Percentiles rank a stretch among this genome's conserved stretches.
phyloP scores from a whole-genome alignment of 2,797 vertebrate species.

The Menidia menidia region DNA sequence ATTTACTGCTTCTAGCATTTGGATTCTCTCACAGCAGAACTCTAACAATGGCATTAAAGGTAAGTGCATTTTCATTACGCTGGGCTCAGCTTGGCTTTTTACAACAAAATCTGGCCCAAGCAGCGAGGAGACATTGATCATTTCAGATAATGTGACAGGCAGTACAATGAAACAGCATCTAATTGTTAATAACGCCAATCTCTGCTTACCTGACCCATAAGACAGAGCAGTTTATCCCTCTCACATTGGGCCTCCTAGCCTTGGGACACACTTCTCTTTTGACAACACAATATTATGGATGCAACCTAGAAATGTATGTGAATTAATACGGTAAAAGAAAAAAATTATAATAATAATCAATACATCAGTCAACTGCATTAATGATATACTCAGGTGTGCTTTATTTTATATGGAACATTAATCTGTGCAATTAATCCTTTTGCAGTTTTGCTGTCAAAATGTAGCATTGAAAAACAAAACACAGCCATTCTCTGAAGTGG shows the following conservation, averaged over 20 bases:
- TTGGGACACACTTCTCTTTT: not conserved
- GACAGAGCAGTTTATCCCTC: constrained; percentile 17
- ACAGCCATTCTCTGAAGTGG: not conserved
- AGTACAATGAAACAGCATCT: constrained; percentile 35
- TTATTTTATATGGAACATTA: too few relatives aligned
- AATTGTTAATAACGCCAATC: constrained; percentile 24
- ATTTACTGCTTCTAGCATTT: not conserved
- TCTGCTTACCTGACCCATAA: constrained; percentile 24
- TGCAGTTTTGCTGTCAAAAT: not conserved
- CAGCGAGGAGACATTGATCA: constrained; percentile 35
- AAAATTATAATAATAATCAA: too few relatives aligned
- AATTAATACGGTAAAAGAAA: too few relatives aligned
- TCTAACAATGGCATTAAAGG: not conserved
- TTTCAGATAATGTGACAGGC: constrained; percentile 30
- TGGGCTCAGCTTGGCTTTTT: not conserved
- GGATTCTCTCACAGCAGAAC: not conserved
- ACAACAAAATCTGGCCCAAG: constrained; percentile 15
- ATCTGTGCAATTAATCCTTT: too few relatives aligned
- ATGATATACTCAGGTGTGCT: too few relatives aligned
- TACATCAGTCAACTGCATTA: too few relatives aligned
- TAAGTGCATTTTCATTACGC: constrained; percentile 43
- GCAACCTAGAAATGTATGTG: too few relatives aligned
- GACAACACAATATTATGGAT: not conserved
- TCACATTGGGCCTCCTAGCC: not conserved
- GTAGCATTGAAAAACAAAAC: not conserved